phyloP scores from a whole-genome alignment of 2,113 vertebrate genomes.

The Tenrec ecaudatus region DNA sequence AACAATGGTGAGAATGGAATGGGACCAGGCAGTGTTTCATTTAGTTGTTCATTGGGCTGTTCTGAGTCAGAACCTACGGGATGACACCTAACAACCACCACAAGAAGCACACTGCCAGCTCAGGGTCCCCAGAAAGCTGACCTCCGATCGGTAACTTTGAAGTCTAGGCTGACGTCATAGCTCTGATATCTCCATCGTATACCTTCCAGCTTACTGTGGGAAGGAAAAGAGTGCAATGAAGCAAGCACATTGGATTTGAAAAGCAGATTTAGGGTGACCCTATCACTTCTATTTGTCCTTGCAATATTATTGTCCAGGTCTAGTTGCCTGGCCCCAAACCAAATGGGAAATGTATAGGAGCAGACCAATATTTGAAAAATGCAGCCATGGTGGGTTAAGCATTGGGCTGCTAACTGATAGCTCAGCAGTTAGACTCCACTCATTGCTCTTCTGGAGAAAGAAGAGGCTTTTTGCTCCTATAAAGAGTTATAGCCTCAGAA shows the following conservation, averaged over 20 bases:
- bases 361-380: not conserved
- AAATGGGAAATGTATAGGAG: not conserved
- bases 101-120: too few relatives aligned
- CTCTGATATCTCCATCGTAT: not conserved
- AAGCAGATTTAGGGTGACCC: not conserved
- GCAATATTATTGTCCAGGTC: not conserved
- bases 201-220: not conserved
- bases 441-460: too few relatives aligned
- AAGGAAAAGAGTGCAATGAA: not conserved
- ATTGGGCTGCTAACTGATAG: too few relatives aligned
- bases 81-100: too few relatives aligned
- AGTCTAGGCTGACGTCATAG: not conserved
- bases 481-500: too few relatives aligned
- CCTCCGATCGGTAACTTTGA: not conserved
- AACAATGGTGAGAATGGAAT: too few relatives aligned
- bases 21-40: too few relatives aligned
- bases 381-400: too few relatives aligned
- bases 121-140: not conserved
- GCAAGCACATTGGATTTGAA: not conserved
- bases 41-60: too few relatives aligned
- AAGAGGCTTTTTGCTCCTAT: too few relatives aligned
- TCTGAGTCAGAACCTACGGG: too few relatives aligned
- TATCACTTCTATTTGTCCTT: not conserved
- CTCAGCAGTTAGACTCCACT: too few relatives aligned
- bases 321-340: not conserved